Evolutionary conservation across 1,140 invertebrate species (phyloP).

Genomic region (Ptiloglossa arizonensis): DNA sequence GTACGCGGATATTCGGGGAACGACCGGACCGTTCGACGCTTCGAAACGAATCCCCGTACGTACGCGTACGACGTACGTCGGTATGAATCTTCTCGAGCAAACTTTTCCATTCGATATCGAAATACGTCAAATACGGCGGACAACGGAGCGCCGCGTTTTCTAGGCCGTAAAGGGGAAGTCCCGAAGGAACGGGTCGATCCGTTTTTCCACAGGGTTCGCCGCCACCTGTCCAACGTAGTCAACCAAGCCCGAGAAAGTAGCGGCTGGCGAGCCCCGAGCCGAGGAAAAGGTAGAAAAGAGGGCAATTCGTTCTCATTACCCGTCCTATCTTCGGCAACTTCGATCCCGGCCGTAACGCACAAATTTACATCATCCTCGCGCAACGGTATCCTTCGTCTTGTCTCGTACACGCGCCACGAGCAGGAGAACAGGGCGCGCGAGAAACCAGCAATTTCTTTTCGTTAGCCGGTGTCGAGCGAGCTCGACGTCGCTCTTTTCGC

Average conservation of each 20-base stretch:
- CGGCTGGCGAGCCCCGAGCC: neutral
- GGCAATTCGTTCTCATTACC: slow-evolving; percentile 66
- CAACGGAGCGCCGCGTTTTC: slow-evolving; percentile 17
- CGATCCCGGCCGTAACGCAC: slow-evolving; percentile 55
- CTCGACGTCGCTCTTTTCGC: slow-evolving; percentile 42
- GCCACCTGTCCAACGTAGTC: slow-evolving; percentile 56
- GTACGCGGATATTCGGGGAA: no score
- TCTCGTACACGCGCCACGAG: slow-evolving; percentile 10
- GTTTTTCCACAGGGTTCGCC: neutral
- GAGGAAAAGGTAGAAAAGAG: slow-evolving; percentile 52
- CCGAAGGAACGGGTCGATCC: slow-evolving; percentile 39
- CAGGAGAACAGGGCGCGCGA: neutral
- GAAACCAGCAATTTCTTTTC: slow-evolving; percentile 56
- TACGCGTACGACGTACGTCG: no score
- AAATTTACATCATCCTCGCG: slow-evolving; percentile 62
- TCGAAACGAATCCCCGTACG: no score
- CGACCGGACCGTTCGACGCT: no score
- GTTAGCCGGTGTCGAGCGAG: slow-evolving; percentile 41
- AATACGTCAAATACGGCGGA: slow-evolving; percentile 32
- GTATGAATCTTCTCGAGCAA: neutral
- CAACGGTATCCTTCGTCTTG: slow-evolving; percentile 43
- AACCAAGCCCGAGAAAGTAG: slow-evolving; percentile 36
- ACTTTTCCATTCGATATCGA: slow-evolving; percentile 50
- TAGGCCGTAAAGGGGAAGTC: slow-evolving; percentile 22
- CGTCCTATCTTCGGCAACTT: slow-evolving; percentile 41